Percentiles rank a stretch among this genome's conserved stretches.
phyloP scores from a whole-genome alignment of 2,113 vertebrate genomes.

The Heloderma charlesbogerti region DNA sequence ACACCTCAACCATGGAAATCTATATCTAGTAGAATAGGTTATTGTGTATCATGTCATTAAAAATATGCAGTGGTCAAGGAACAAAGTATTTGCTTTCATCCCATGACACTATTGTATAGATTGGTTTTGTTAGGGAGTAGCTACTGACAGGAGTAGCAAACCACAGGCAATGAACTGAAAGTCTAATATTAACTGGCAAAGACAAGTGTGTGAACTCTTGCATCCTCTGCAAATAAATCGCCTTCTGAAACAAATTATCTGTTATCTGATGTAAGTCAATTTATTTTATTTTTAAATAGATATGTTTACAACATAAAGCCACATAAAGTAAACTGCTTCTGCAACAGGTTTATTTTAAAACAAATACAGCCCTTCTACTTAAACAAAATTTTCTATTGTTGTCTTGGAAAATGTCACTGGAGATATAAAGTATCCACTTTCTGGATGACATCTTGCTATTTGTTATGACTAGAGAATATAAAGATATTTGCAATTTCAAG shows the following conservation, averaged over 20 bases:
- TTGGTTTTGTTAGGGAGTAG: conserved; percentile 16
- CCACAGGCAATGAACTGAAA: not conserved
- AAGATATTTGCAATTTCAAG: not conserved
- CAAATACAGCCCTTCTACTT: not conserved
- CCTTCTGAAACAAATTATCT: conserved; percentile 19
- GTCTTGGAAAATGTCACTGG: not conserved
- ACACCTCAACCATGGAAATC: not conserved
- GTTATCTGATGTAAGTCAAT: not conserved
- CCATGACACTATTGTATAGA: not conserved
- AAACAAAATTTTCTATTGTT: not conserved
- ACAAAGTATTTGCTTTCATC: not conserved
- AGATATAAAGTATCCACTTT: not conserved
- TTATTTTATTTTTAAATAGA: not conserved
- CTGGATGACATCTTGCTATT: not conserved
- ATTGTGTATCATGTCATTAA: not conserved
- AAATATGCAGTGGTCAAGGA: not conserved
- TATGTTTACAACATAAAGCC: not conserved
- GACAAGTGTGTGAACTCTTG: not conserved
- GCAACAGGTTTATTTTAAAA: not conserved
- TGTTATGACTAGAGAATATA: not conserved
- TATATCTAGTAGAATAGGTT: not conserved
- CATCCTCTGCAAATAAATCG: not conserved
- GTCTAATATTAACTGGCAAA: conserved; percentile 12
- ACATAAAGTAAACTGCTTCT: not conserved
- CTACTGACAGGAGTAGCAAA: not conserved